Conservation (phyloP, 2,888 invertebrate genomes). For the Crocallis elinguaria region DNA sequence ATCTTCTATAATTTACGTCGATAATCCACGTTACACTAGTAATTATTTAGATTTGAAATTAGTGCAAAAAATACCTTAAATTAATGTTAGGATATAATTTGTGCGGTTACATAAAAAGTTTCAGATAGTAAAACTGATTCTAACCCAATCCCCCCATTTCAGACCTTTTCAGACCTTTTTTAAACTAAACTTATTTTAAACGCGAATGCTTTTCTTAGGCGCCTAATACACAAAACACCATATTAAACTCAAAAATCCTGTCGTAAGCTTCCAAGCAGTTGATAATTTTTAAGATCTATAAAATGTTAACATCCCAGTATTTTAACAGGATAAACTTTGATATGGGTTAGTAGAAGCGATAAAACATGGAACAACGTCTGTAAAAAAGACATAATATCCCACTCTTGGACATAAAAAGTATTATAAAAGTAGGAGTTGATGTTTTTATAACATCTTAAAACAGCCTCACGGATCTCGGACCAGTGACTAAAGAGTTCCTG, state of each 20-base stretch:
- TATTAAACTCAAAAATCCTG: background rate
- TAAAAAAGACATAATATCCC: constrained; percentile 22
- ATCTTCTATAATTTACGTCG: too few relatives aligned
- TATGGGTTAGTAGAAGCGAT: constrained; percentile 29
- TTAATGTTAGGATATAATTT: too few relatives aligned
- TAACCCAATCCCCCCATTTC: too few relatives aligned
- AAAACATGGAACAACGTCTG: constrained; percentile 25
- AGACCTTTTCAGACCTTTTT: too few relatives aligned
- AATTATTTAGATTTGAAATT: too few relatives aligned
- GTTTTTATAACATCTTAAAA: constrained; percentile 15
- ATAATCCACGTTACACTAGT: too few relatives aligned
- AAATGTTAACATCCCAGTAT: constrained; percentile 24
- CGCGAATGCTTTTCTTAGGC: too few relatives aligned
- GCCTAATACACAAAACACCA: background rate
- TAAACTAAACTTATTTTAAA: too few relatives aligned
- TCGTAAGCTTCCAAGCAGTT: constrained; percentile 3
- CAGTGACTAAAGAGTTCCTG: background rate
- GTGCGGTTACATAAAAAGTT: too few relatives aligned
- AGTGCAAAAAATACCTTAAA: too few relatives aligned
- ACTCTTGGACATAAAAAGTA: constrained; percentile 20
- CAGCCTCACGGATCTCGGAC: background rate
- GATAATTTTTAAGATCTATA: constrained; percentile 23
- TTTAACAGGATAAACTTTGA: constrained; percentile 24
- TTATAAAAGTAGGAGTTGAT: constrained; percentile 4
- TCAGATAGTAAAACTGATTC: too few relatives aligned